phyloP scores from a whole-genome alignment of 2,113 vertebrate genomes.

The Paradoxurus hermaphroditus region DNA sequence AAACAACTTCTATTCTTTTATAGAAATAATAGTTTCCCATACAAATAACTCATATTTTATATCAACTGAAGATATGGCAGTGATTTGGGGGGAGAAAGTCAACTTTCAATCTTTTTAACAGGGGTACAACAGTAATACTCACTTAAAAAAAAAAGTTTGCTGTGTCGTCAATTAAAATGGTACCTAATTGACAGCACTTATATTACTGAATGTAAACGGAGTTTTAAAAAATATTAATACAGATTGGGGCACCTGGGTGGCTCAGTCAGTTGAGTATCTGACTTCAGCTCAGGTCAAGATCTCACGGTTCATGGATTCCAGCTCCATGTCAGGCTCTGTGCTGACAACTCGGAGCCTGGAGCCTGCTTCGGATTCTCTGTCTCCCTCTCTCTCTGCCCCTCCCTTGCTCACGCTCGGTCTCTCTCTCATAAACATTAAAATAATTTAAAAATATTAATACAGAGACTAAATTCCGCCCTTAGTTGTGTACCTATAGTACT shows the following conservation, averaged over 20 bases:
- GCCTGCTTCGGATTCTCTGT: too few species aligned
- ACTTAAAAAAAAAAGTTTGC: not conserved
- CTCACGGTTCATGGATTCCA: too few species aligned
- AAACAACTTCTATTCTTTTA: not conserved
- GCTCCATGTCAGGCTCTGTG: too few species aligned
- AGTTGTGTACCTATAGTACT: not conserved
- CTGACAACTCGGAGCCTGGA: too few species aligned
- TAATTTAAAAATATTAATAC: not conserved
- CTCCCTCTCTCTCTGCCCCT: too few species aligned
- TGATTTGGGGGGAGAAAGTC: not conserved
- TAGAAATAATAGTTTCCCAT: not conserved
- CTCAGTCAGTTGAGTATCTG: too few species aligned
- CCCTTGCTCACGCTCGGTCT: too few species aligned
- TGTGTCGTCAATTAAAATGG: not conserved
- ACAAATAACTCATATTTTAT: not conserved
- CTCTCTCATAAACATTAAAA: too few species aligned
- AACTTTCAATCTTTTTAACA: not conserved
- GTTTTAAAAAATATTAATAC: not conserved
- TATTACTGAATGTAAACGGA: not conserved
- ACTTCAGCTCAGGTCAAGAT: too few species aligned
- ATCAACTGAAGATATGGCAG: not conserved
- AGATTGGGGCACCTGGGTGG: too few species aligned
- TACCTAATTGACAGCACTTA: not conserved
- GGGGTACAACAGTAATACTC: not conserved
- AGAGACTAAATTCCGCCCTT: not conserved